Conservation (phyloP, 2,797 vertebrate species). For the Gambelia wislizenii region DNA sequence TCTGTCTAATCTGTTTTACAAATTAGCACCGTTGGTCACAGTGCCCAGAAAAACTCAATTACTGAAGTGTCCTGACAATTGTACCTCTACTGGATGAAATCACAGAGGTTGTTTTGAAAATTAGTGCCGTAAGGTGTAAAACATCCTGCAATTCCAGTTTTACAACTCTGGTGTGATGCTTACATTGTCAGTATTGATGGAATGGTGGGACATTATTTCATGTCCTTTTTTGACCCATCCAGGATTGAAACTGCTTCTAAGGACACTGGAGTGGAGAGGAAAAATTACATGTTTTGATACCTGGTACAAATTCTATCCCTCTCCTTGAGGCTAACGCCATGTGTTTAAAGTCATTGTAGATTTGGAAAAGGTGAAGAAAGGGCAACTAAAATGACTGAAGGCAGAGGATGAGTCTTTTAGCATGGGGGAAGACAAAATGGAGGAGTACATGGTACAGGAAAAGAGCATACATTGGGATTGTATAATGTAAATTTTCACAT, state of each 20-base stretch:
- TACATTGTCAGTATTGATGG: slow-evolving; percentile 59
- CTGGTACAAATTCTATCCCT: background rate
- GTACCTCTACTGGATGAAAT: slow-evolving; percentile 37
- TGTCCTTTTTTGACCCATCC: background rate
- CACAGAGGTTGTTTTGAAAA: slow-evolving; percentile 73
- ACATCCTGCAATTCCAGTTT: slow-evolving; percentile 47
- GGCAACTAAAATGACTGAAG: too few relatives aligned
- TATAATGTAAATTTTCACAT: too few relatives aligned
- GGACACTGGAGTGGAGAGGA: background rate
- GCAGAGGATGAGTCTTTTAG: too few relatives aligned
- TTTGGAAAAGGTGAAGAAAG: too few relatives aligned
- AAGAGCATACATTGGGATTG: too few relatives aligned
- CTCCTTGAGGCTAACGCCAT: background rate
- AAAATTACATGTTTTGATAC: background rate
- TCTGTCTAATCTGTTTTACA: slow-evolving; percentile 73
- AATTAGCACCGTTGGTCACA: slow-evolving; percentile 75
- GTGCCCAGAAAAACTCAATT: slow-evolving; percentile 78
- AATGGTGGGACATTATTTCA: slow-evolving; percentile 59
- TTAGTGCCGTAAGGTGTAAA: slow-evolving; percentile 62
- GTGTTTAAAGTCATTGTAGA: too few relatives aligned
- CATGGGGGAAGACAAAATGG: too few relatives aligned
- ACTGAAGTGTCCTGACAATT: slow-evolving; percentile 69
- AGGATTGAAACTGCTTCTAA: background rate
- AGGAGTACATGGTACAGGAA: too few relatives aligned
- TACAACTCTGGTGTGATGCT: slow-evolving; percentile 42